Evolutionary conservation across 2,113 vertebrate species (phyloP).

Genomic region (Tachysurus fulvidraco): DNA sequence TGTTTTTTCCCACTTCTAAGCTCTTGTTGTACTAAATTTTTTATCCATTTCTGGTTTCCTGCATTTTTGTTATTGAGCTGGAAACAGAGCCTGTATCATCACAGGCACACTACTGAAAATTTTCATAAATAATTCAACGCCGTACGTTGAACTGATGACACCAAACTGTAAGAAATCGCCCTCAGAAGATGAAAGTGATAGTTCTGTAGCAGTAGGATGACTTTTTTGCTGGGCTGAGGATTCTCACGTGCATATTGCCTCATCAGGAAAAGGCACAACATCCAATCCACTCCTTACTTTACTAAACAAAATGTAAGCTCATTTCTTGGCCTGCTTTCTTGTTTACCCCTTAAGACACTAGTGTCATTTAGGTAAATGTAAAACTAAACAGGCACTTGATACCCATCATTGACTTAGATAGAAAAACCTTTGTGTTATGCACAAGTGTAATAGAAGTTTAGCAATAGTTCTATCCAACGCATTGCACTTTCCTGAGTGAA

Average conservation of each 20-base stretch:
- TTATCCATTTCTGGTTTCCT: conserved; percentile 63
- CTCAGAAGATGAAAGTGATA: conserved; percentile 77
- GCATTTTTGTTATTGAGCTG: conserved; percentile 70
- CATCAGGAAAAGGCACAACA: conserved; percentile 36
- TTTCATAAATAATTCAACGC: conserved; percentile 81
- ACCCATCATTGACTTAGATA: conserved; percentile 15
- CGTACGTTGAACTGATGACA: conserved; percentile 78
- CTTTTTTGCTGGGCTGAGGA: conserved; percentile 65
- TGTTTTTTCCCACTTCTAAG: conserved; percentile 64
- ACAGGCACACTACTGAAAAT: conserved; percentile 73
- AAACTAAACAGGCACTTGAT: conserved; percentile 23
- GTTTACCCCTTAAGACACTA: conserved; percentile 32
- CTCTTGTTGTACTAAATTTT: conserved; percentile 67
- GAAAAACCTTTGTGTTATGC: background rate
- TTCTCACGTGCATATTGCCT: conserved; percentile 55
- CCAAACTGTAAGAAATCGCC: conserved; percentile 76
- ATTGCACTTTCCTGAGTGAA: background rate
- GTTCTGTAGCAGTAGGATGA: conserved; percentile 77
- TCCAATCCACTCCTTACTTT: conserved; percentile 27
- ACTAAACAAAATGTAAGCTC: conserved; percentile 8
- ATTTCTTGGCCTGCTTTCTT: conserved; percentile 11
- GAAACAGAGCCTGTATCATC: conserved; percentile 72
- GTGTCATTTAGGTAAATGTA: conserved; percentile 38
- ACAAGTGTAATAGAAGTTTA: conserved; percentile 20
- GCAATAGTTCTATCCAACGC: background rate